These are phyloP conservation scores for Physocephala rufipes DNA, from an alignment of 2,888 invertebrate genomes.

Conservation along the genomic window DNA sequence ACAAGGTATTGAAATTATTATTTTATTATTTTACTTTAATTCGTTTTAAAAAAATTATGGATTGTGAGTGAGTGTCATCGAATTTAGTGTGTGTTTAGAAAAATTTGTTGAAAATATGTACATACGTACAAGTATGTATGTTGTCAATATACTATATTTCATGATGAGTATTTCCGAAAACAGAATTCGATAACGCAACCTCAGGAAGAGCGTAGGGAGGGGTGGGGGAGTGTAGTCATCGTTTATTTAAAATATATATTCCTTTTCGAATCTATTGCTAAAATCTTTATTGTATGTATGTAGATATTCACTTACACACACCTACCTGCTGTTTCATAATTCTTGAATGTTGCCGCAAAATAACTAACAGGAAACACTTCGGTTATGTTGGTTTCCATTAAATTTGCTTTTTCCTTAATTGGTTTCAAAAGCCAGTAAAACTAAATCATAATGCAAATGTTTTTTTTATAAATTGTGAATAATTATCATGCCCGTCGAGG, in stretches of 20 bases:
- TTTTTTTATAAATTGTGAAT: too few species aligned
- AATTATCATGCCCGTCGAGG: too few species aligned
- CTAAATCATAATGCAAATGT: too few species aligned
- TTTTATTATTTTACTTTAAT: too few species aligned
- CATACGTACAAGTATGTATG: too few species aligned
- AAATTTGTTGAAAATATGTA: too few species aligned
- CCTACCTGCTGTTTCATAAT: too few species aligned
- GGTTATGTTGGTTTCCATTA: constrained; percentile 25
- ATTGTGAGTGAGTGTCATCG: too few species aligned
- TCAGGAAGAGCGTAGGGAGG: not conserved
- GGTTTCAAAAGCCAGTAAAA: not conserved
- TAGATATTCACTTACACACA: too few species aligned
- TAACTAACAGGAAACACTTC: constrained; percentile 41
- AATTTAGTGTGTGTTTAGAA: too few species aligned
- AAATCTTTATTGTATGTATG: not conserved
- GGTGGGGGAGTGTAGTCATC: constrained; percentile 11
- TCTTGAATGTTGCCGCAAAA: constrained; percentile 30
- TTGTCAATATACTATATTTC: not conserved
- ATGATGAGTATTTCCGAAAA: not conserved
- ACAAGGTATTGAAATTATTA: too few species aligned
- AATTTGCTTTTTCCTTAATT: constrained; percentile 1
- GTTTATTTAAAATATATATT: constrained; percentile 10
- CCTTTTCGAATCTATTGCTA: not conserved
- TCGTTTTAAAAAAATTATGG: too few species aligned
- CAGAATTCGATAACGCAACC: constrained; percentile 6